Evolutionary conservation across 2,888 invertebrate species (phyloP).

Genomic region (Napeogenes sylphis): DNA sequence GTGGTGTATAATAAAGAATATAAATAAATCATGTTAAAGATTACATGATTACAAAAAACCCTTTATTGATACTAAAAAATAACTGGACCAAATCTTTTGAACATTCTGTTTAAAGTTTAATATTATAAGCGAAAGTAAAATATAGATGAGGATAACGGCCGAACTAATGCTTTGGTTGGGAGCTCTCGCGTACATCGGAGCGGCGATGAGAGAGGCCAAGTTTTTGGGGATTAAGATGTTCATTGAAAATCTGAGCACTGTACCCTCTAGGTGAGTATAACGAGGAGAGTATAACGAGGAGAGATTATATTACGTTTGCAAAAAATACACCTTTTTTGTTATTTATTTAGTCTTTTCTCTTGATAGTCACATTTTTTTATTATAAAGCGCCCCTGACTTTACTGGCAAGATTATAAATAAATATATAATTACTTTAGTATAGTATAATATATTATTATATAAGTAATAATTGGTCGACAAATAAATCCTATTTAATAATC

Average conservation of each 20-base stretch:
- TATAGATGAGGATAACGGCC: constrained; percentile 82
- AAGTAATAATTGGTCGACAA: too few relatives aligned
- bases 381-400: too few relatives aligned
- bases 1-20: too few relatives aligned
- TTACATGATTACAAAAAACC: too few relatives aligned
- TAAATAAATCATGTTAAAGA: too few relatives aligned
- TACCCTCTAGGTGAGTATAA: constrained; percentile 58
- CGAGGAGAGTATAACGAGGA: background rate
- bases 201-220: constrained; percentile 90
- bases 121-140: background rate
- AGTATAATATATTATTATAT: too few relatives aligned
- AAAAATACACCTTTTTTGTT: background rate
- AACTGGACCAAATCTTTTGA: too few relatives aligned
- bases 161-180: constrained; percentile 90
- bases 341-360: too few relatives aligned
- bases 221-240: constrained; percentile 97
- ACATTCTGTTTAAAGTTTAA: constrained; percentile 1
- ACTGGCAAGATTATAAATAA: too few relatives aligned
- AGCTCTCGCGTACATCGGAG: constrained; percentile 88
- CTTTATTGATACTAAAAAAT: too few relatives aligned
- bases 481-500: background rate
- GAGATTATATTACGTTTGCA: constrained; percentile 1
- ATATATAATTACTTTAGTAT: too few relatives aligned
- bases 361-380: too few relatives aligned
- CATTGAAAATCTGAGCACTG: constrained; percentile 92